Evolutionary conservation across 2,797 vertebrate species (phyloP).

Genomic region (Molossus molossus): DNA sequence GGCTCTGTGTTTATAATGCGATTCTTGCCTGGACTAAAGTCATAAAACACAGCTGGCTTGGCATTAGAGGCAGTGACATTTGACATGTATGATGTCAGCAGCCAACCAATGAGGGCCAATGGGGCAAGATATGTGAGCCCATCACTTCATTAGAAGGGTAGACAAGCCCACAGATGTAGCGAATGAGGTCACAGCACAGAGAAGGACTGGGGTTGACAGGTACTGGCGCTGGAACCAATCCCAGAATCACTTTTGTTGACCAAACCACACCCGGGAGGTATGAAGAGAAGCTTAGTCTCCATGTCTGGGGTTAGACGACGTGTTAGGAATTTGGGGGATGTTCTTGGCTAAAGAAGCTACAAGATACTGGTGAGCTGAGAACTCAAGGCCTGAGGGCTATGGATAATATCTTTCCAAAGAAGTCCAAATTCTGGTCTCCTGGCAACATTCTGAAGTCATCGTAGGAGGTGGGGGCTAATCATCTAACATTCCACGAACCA

Average conservation of each 20-base stretch:
- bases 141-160: constrained; percentile 98
- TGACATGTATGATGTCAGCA: constrained; percentile 98
- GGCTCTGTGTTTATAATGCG: constrained; percentile 99
- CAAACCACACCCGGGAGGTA: constrained; percentile 97
- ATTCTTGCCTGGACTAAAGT: constrained; percentile 98
- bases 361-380: constrained; percentile 96
- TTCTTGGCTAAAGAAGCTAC: constrained; percentile 96
- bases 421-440: constrained; percentile 97
- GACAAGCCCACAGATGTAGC: constrained; percentile 98
- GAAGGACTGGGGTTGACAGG: constrained; percentile 97
- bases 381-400: constrained; percentile 95
- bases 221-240: constrained; percentile 99
- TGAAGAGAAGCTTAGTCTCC: constrained; percentile 99
- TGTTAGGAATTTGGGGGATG: constrained; percentile 97
- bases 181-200: constrained; percentile 97
- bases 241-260: constrained; percentile 98
- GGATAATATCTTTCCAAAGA: constrained; percentile 97
- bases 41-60: constrained; percentile 97
- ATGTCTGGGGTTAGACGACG: constrained; percentile 98
- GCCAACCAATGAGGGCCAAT: constrained; percentile 98
- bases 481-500: constrained; percentile 97
- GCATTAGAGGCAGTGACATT: constrained; percentile 98
- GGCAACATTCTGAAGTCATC: constrained; percentile 97
- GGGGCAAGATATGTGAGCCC: constrained; percentile 97
- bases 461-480: constrained; percentile 96